Evolutionary conservation across 2,797 vertebrate genomes (phyloP), one percentile per base, ranked within the genome.

Genomic region (Argentina silus): DNA sequence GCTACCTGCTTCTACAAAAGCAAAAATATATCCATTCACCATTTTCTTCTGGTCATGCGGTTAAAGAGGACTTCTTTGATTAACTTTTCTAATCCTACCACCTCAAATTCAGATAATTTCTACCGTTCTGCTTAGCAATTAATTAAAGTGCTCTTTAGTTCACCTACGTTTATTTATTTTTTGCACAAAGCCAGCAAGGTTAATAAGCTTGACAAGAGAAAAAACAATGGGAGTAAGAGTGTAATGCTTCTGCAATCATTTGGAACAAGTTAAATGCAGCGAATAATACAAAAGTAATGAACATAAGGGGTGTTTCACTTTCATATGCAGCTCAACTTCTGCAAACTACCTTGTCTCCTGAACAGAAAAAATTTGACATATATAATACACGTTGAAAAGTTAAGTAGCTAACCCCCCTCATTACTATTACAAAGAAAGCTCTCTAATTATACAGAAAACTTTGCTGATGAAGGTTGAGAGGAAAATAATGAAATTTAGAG

Each of bases 401-500:
- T 45, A 55, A 75, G 17, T 36, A 74, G 65, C 72, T 44, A 19
- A n/a, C 27, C 27, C 27, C 27, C 27, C 27, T 36, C 27, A 36
- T 36, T 36, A 36, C 27, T 85, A 88, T 87, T 8, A 77, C 86
- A 88, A 81, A 87, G 57, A 43, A 75, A 83, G 82, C 63, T 61
- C n/a, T 80, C 19, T 85, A 87, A 91, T 89, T 86, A 81, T 71
- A 84, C 57, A 76, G 70, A 64, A 75, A 77, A 66, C 59, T 74
- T 76, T 69, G 42, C 60, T 44, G 43, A 74, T 74, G 76, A 85
- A 75, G 53, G 61, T 77, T 65, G 27, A 59, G 57, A 59, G 70
- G 42, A 72, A 73, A 48, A 78, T 50, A 77, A 86, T 48, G 44
- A 74, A 84, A 85, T 27, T 45, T 50, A 76, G 47, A 75, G 64